Percentiles rank a stretch among this genome's conserved stretches.
These are phyloP conservation scores for Dolichallabes microphthalmus DNA, from an alignment of 2,113 vertebrate genomes.

Conservation along the genomic window DNA sequence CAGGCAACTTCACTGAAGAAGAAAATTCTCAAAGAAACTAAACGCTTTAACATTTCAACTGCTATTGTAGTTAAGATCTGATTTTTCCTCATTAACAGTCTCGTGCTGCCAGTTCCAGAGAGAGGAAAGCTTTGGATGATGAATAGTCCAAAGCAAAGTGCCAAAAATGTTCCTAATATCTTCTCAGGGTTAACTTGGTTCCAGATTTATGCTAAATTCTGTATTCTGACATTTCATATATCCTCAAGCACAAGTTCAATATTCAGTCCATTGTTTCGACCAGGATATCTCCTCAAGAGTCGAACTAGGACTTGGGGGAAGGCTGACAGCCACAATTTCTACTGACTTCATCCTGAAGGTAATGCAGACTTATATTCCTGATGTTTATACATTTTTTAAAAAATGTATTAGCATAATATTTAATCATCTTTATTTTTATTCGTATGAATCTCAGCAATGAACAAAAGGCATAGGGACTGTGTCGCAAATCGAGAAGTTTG, in stretches of 20 bases:
- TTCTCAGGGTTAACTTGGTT: background rate
- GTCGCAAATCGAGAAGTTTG: background rate
- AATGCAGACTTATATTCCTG: background rate
- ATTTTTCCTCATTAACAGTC: background rate
- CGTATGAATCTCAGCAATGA: background rate
- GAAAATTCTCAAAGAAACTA: conserved; percentile 3
- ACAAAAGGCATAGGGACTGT: background rate
- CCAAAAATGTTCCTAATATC: background rate
- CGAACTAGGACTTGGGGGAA: conserved; percentile 57
- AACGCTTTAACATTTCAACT: conserved; percentile 22
- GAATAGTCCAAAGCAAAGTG: background rate
- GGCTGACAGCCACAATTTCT: conserved; percentile 55
- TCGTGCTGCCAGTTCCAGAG: background rate
- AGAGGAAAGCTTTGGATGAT: background rate
- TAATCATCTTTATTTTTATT: conserved; percentile 27
- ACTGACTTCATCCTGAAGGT: conserved; percentile 50
- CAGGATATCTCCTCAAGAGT: conserved; percentile 48
- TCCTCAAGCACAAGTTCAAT: background rate
- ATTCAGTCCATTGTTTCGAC: background rate
- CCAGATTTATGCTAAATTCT: background rate
- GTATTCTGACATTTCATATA: background rate
- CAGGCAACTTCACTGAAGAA: conserved; percentile 4
- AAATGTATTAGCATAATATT: background rate
- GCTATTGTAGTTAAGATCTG: conserved; percentile 1
- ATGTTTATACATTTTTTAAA: conserved; percentile 33